phyloP scores from a whole-genome alignment of 2,113 vertebrate species.

The Zapus hudsonius region DNA sequence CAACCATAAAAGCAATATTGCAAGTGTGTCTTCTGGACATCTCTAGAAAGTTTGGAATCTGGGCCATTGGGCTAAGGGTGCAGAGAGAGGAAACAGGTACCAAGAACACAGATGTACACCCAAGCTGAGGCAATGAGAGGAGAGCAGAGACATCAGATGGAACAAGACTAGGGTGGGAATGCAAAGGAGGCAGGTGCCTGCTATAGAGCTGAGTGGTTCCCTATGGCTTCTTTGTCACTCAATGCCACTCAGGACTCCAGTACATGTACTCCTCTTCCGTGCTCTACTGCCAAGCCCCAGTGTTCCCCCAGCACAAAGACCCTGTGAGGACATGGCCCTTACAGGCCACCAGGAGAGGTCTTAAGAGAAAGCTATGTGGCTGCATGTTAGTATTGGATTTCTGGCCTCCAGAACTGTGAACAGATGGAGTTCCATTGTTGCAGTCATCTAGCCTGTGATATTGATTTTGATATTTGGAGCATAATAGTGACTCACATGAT shows the following conservation, averaged over 20 bases:
- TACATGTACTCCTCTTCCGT: accelerated
- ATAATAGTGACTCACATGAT: not conserved
- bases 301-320: not conserved
- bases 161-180: not conserved
- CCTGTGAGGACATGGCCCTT: accelerated
- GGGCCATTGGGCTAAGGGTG: not conserved
- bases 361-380: accelerated
- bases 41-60: not conserved
- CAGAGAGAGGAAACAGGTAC: not conserved
- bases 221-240: accelerated
- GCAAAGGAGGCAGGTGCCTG: too few species aligned
- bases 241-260: not conserved
- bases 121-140: not conserved
- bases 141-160: not conserved
- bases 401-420: not conserved
- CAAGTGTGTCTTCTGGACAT: constrained; percentile 51
- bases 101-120: accelerated
- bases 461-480: not conserved
- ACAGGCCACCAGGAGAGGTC: not conserved
- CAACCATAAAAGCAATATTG: constrained; percentile 76
- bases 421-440: not conserved
- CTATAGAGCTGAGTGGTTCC: accelerated
- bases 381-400: not conserved
- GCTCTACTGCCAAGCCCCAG: accelerated
- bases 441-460: not conserved